phyloP scores from a whole-genome alignment of 2,113 vertebrate genomes.

The Urocitellus parryii region DNA sequence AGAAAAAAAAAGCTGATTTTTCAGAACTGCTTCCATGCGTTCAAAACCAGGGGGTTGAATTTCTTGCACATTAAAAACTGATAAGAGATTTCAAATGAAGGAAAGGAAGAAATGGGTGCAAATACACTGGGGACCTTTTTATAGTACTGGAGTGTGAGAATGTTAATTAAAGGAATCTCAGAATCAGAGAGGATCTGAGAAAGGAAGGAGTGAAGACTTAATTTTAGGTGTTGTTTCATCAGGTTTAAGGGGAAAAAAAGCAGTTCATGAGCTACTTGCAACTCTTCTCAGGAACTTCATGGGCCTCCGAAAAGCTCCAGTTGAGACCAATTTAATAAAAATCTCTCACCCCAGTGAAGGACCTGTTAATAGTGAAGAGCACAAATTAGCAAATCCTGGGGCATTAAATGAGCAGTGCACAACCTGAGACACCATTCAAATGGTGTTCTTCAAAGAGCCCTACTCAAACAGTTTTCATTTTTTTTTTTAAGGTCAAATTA shows the following conservation, averaged over 20 bases:
- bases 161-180: conserved; percentile 82
- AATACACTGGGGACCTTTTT: conserved; percentile 83
- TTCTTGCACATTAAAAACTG: conserved; percentile 62
- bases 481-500: no score
- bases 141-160: conserved; percentile 85
- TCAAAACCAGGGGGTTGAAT: neutral
- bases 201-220: conserved; percentile 82
- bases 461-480: neutral
- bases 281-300: conserved; percentile 68
- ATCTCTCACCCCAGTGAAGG: neutral
- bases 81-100: conserved; percentile 78
- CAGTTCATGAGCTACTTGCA: conserved; percentile 73
- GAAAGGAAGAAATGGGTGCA: conserved; percentile 81
- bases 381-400: neutral
- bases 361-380: neutral
- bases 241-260: conserved; percentile 41
- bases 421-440: neutral
- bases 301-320: conserved; percentile 22
- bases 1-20: neutral
- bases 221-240: conserved; percentile 85
- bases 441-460: neutral
- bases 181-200: conserved; percentile 81
- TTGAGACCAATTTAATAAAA: conserved; percentile 28
- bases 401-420: neutral
- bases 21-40: neutral